Conservation (phyloP, 2,888 invertebrate species). For the Synanthedon andrenaeformis region DNA sequence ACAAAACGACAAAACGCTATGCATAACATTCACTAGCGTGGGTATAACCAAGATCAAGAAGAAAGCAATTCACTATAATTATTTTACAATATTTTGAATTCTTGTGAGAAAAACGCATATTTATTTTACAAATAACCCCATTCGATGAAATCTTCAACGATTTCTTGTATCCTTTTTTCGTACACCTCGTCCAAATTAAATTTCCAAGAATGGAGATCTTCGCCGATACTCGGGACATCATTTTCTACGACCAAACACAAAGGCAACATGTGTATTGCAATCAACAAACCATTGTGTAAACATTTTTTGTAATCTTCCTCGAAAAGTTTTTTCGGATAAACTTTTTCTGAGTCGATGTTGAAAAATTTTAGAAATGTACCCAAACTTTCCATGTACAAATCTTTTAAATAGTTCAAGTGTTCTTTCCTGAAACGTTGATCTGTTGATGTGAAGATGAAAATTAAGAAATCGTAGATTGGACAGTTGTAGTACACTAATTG, state of each 20-base stretch:
- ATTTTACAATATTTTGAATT: no score
- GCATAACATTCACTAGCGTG: no score
- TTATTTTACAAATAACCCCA: not conserved
- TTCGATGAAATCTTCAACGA: not conserved
- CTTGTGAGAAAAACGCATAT: no score
- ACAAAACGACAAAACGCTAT: no score
- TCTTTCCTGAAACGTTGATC: conserved; percentile 2
- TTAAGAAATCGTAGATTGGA: conserved; percentile 2
- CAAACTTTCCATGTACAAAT: conserved; percentile 2
- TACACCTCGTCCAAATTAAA: not conserved
- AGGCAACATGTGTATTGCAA: conserved; percentile 1
- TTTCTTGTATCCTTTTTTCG: not conserved
- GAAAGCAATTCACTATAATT: no score
- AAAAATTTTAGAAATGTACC: conserved; percentile 1
- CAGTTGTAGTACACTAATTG: not conserved
- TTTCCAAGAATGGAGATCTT: not conserved
- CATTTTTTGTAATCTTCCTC: conserved; percentile 2
- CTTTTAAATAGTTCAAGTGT: conserved; percentile 1
- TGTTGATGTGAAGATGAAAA: conserved; percentile 1
- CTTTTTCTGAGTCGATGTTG: conserved; percentile 1
- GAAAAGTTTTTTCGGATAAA: conserved; percentile 3
- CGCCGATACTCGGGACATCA: not conserved
- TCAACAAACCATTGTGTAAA: conserved; percentile 3
- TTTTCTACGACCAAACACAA: not conserved
- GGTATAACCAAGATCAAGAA: no score